Conservation (phyloP, 2,113 vertebrate species). For the Danionella cerebrum region DNA sequence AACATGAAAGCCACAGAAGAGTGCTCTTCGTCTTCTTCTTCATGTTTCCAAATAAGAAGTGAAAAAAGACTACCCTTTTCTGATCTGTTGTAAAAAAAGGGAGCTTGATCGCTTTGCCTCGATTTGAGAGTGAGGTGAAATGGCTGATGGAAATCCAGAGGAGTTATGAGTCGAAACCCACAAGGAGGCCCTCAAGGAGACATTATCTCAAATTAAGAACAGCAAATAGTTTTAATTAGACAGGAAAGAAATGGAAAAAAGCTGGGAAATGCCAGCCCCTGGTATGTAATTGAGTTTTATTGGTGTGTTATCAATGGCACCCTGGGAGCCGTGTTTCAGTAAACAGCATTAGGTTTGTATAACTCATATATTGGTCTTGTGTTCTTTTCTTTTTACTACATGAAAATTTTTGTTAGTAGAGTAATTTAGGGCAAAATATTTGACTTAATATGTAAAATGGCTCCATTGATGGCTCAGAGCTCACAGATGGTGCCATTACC, state of each 20-base stretch:
- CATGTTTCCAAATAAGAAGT: conserved; percentile 41
- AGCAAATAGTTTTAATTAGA: conserved; percentile 51
- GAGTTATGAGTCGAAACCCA: not conserved
- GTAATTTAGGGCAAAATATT: too few relatives aligned
- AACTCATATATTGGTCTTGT: conserved; percentile 5
- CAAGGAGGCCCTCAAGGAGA: conserved; percentile 29
- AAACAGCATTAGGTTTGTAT: conserved; percentile 25
- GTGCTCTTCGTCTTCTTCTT: conserved; percentile 21
- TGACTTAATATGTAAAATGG: too few relatives aligned
- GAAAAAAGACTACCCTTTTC: conserved; percentile 32
- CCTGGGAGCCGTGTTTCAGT: conserved; percentile 34
- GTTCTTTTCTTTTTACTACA: conserved; percentile 11
- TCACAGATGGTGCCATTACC: too few relatives aligned
- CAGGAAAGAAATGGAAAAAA: conserved; percentile 33
- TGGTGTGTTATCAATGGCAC: conserved; percentile 36
- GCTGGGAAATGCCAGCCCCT: conserved; percentile 29
- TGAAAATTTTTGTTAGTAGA: too few relatives aligned
- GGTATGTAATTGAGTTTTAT: conserved; percentile 42
- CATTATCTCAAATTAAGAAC: conserved; percentile 47
- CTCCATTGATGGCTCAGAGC: too few relatives aligned
- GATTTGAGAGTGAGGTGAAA: not conserved
- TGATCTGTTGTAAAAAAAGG: conserved; percentile 48
- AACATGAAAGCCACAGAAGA: not conserved
- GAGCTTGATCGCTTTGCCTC: conserved; percentile 37
- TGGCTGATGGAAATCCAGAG: not conserved